A percentile compares a stretch with the other conserved stretches of the same genome.
These are phyloP conservation scores for Atta texana DNA, from an alignment of 1,140 invertebrate genomes.

Conservation along the genomic window DNA sequence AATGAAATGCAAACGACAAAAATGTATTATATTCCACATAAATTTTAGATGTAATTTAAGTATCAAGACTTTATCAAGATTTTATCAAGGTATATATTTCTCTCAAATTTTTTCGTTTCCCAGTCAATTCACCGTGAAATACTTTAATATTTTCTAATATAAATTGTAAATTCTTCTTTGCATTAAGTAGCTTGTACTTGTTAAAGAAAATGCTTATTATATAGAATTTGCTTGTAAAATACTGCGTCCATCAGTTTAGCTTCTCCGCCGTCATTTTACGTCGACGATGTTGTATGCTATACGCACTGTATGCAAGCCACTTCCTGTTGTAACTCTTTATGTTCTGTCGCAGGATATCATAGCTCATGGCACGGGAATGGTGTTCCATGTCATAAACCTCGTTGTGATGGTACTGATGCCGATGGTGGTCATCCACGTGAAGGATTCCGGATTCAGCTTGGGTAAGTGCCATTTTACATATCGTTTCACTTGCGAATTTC, in stretches of 20 bases:
- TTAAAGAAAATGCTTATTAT: not conserved
- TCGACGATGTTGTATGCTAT: not conserved
- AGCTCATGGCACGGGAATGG: conserved; percentile 89
- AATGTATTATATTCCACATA: not conserved
- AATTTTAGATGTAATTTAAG: not conserved
- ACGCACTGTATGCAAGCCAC: conserved; percentile 37
- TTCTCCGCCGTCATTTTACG: not conserved
- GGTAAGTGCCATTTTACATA: conserved; percentile 87
- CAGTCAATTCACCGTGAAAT: not conserved
- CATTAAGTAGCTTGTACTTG: not conserved
- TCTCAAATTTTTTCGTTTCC: not conserved
- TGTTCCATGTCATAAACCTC: conserved; percentile 92
- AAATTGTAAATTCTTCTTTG: not conserved
- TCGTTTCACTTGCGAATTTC: conserved; percentile 66
- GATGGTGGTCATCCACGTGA: conserved; percentile 92
- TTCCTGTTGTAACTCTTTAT: conserved; percentile 73
- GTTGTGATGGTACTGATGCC: conserved; percentile 91
- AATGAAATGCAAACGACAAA: not conserved
- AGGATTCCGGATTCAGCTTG: conserved; percentile 92
- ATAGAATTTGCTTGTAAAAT: not conserved
- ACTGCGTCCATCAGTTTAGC: conserved; percentile 4
- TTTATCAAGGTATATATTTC: not conserved
- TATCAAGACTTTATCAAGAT: not conserved
- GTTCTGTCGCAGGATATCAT: conserved; percentile 90
- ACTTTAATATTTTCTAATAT: not conserved